Evolutionary conservation across 2,888 invertebrate genomes (phyloP), one percentile per base, ranked within the genome.

Genomic region (Balanococcus diminutus): DNA sequence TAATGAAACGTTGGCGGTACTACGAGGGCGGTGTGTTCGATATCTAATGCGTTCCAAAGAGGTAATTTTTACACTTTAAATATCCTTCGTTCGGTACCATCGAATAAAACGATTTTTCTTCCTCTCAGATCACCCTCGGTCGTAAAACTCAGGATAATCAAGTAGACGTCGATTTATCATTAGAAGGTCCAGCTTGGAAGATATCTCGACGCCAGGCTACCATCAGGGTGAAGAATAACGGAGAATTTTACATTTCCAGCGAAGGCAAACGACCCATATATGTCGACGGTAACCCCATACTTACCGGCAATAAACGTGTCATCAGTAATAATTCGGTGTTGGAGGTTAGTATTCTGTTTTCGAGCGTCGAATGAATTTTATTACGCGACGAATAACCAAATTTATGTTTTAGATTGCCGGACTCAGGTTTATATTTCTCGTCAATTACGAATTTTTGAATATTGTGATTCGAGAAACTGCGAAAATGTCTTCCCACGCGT

Each of bases 171-270:
- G 98, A 99, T 91, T 91, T 99, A 81, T 94, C 95, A 0, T 91
- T 98, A 72, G 98, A 99, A 91, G 98, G 98, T 0, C 98, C 98
- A 0, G 95, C 98, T 0, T 95, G 95, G 90, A 98, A 98, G 91
- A 94, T 97, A 61, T 98, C 98, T 0, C 92, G 98, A 72, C 93
- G 96, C 87, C 98, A 98, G 90, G 98, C 96, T 8, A 95, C 96
- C 1, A 96, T 99, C 87, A 92, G 94, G 89, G 92, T 98, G 87
- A 92, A 96, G 84, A 96, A 96, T 90, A 97, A 95, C 88, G 98
- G 98, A 0, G 98, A 98, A 89, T 99, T 98, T 90, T 96, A 96
- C 89, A 93, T 99, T 88, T 95, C 96, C 25, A 98, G 98, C 79
- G 98, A 98, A 90, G 99, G 98, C 25, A 97, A 97, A 89, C 91